Evolutionary conservation across 2,888 invertebrate genomes (phyloP).

Genomic region (Crocallis elinguaria): DNA sequence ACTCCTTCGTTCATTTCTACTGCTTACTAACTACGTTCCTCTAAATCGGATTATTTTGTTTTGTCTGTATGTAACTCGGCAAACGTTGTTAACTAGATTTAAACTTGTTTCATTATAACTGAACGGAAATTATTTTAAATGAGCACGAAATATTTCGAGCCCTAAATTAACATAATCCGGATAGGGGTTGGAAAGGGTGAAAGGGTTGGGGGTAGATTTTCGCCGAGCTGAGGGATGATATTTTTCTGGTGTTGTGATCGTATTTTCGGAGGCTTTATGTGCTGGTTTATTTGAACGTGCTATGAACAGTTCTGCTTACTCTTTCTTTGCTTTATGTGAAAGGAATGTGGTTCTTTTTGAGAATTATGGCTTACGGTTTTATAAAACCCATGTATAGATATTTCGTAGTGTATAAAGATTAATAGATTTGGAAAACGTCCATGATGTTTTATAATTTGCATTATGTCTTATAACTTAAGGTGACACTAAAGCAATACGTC

Average conservation of each 20-base stretch:
- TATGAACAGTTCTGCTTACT: background rate
- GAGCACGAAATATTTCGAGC: conserved; percentile 70
- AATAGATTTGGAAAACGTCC: no score
- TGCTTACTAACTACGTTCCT: background rate
- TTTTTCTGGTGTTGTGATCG: conserved; percentile 22
- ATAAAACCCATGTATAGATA: no score
- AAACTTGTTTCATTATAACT: conserved; percentile 41
- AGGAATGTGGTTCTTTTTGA: background rate
- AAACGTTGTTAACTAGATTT: conserved; percentile 37
- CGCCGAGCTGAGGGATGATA: conserved; percentile 13
- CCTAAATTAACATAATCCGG: conserved; percentile 74
- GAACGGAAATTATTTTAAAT: conserved; percentile 70
- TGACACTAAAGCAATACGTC: no score
- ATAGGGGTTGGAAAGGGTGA: conserved; percentile 27
- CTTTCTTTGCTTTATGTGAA: background rate
- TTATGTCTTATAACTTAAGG: no score
- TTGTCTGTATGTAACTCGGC: conserved; percentile 19
- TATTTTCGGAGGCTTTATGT: conserved; percentile 16
- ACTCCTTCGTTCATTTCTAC: conserved; percentile 17
- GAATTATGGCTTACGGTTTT: background rate
- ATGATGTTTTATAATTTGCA: no score
- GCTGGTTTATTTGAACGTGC: conserved; percentile 12
- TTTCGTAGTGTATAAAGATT: no score
- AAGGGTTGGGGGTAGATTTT: conserved; percentile 11
- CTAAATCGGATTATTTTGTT: conserved; percentile 18